phyloP scores from a whole-genome alignment of 2,797 vertebrate genomes.

The Alcedo quadribrachys region DNA sequence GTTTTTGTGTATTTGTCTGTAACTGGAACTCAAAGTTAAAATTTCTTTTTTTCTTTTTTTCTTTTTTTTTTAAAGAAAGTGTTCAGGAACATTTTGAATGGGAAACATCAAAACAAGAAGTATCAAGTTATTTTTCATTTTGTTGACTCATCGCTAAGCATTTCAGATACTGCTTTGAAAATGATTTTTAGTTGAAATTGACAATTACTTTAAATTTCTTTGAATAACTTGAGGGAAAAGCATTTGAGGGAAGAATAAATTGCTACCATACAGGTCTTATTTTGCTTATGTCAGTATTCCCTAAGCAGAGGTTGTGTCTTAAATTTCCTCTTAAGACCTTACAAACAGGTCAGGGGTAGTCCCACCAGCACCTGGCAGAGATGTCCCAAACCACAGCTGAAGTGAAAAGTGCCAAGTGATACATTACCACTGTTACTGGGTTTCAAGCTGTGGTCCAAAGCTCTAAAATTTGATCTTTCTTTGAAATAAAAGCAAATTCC shows the following conservation, averaged over 20 bases:
- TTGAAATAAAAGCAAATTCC: not conserved
- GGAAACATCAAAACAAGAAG: not conserved
- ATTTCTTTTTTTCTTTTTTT: not conserved
- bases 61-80: not conserved
- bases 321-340: not conserved
- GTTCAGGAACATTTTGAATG: not conserved
- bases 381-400: not conserved
- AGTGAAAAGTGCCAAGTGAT: not conserved
- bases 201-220: constrained; percentile 1
- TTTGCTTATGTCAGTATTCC: not conserved
- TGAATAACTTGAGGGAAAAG: not conserved
- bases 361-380: not conserved
- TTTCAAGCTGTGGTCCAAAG: not conserved
- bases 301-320: not conserved
- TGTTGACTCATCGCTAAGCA: not conserved
- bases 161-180: constrained; percentile 13
- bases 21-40: not conserved
- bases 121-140: not conserved
- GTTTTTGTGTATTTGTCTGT: not conserved
- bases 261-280: not conserved
- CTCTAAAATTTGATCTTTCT: not conserved
- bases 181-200: not conserved
- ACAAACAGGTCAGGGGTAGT: not conserved
- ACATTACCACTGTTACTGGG: not conserved
- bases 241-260: not conserved